Evolutionary conservation across 2,888 invertebrate species (phyloP), one percentile per base, ranked within the genome.

Genomic region (Sesia apiformis): DNA sequence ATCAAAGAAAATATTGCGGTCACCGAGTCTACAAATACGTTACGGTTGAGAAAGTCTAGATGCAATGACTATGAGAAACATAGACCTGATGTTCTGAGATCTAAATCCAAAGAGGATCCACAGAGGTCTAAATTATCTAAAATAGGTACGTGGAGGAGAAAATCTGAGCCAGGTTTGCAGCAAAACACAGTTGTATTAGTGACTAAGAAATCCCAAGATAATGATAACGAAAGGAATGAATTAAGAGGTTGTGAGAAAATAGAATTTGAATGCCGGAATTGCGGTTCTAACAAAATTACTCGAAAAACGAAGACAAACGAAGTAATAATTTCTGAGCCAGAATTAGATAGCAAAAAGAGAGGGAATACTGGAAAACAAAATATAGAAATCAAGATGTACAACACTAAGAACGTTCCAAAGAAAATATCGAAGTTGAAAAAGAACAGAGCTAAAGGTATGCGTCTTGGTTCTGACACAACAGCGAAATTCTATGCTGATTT

Each of bases 371-470:
- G 61, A 3, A 87, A 84, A 65, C 66, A 76, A 0, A 88, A 85
- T 57, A 70, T 90, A 61, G 92, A 92, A 75, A 85, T 91, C 49
- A 91, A 90, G 71, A 91, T 91, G 83, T 94, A 93, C 67, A 93
- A 91, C 62, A 90, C 91, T 50, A 94, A 94, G 85, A 92, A 93
- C 7, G 87, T 93, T 75, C 93, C 93, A 72, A 93, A 93, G 80
- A 92, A 93, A 72, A 93, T 93, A 65, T 91, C 92, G n/a, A 93
- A 92, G 71, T 74, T 93, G 52, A 94, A 93, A 69, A 93, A 93
- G 69, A 92, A 91, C 61, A 91, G 93, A 64, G 91, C 91, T 53
- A 91, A 91, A 67, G 85, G 89, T 5, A 73, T 88, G 39, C 88
- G 91, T 42, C 63, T 84, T 1, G 82, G 80, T 5, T 69, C 81